Base-by-base conservation (phyloP, 23 tunicate species). In the Phallusia fumigata region DNA sequence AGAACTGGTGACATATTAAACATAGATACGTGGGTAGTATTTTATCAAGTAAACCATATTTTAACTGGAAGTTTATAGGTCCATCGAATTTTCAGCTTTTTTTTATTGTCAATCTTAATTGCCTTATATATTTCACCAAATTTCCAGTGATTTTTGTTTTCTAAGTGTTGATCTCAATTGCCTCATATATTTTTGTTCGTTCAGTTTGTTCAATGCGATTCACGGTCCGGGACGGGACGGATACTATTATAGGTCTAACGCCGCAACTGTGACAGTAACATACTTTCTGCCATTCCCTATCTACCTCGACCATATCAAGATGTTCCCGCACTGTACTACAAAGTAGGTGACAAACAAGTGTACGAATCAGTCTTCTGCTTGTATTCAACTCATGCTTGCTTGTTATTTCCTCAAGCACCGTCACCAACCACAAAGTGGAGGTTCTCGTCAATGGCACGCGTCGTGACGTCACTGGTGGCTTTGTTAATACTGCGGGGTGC, bases 261-360 rank as follows among this genome's bases (percentile, higher is more conserved):
- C 52, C 32, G 45, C 30, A 0, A 30, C 52, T 11, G 64, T 78
- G 0, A 78, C 81, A 26, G 31, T 80, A 0, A 36, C 80, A 0
- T 58, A 58, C 69, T 21, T n/a, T 11, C 75, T 80, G 24, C 83
- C 83, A 11, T 80, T 80, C 83, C 40, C 83, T 16, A 80, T 80
- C 33, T 80, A 80, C 44, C 24, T 80, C 45, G 47, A 64, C 47
- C 83, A 53, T 31, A 26, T 80, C 45, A 58, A 34, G 32, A 35
- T 80, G 74, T 80, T 80, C 36, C 83, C 83, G 12, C 74, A 80
- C 83, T 80, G 83, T 40, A 0, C 51, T 21, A 49, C 32, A 30
- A 0, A 47, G 65, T 45, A n/a, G 36, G 64, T 44, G 47, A 40
- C 47, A 40, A 40, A 40, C 10, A 40, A 3, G n/a, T n/a, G n/a